Percentiles rank a stretch among this genome's conserved stretches.
phyloP scores from a whole-genome alignment of 1,140 invertebrate genomes.

The Manduca sexta region DNA sequence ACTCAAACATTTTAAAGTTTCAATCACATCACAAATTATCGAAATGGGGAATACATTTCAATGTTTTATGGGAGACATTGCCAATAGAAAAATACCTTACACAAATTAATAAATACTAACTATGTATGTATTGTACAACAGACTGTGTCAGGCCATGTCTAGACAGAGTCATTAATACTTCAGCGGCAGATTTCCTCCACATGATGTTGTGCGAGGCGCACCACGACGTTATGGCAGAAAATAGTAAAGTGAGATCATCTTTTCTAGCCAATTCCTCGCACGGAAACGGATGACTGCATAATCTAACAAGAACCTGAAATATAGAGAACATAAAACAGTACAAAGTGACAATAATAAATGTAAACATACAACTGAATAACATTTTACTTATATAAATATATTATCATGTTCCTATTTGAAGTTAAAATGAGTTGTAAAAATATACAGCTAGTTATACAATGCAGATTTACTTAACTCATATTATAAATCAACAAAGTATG shows the following conservation, averaged over 20 bases:
- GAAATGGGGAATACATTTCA: too few relatives aligned
- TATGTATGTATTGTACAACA: constrained; percentile 97
- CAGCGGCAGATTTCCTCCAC: constrained; percentile 97
- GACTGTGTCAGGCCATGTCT: constrained; percentile 93
- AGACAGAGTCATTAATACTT: constrained; percentile 96
- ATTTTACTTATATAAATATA: too few relatives aligned
- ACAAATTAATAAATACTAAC: constrained; percentile 75
- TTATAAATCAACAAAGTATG: neutral
- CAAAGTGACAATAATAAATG: neutral
- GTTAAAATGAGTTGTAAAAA: too few relatives aligned
- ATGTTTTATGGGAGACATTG: too few relatives aligned
- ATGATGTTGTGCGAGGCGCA: constrained; percentile 93
- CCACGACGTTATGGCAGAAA: constrained; percentile 96
- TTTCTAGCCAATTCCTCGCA: constrained; percentile 97
- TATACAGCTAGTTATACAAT: too few relatives aligned
- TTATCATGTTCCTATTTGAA: too few relatives aligned
- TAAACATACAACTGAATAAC: too few relatives aligned
- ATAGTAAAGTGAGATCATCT: constrained; percentile 96
- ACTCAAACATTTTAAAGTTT: too few relatives aligned
- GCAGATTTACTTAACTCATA: too few relatives aligned
- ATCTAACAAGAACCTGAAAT: constrained; percentile 87
- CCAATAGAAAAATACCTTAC: too few relatives aligned
- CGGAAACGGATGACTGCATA: constrained; percentile 93
- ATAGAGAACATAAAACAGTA: neutral
- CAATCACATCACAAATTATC: too few relatives aligned